Evolutionary conservation across 2,113 vertebrate genomes (phyloP).

Genomic region (Alethe castanea): DNA sequence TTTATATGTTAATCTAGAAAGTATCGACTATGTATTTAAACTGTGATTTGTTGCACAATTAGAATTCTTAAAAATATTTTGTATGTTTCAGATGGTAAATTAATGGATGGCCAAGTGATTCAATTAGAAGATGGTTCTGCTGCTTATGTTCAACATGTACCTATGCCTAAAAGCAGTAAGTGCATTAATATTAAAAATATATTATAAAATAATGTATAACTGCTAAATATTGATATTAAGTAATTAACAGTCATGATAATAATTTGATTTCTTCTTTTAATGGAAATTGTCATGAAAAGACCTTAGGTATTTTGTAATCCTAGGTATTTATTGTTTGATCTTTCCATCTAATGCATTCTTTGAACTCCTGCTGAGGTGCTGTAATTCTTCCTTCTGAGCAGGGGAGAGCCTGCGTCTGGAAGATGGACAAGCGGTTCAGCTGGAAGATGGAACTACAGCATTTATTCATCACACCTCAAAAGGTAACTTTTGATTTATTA

Average conservation of each 20-base stretch:
- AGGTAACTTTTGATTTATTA: constrained; percentile 76
- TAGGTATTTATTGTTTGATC: not conserved
- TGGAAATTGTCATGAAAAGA: not conserved
- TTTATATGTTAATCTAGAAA: not conserved
- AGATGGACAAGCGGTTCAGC: constrained; percentile 94
- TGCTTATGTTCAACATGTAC: constrained; percentile 94
- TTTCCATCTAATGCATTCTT: not conserved
- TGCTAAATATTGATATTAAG: not conserved
- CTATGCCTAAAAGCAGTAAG: constrained; percentile 92
- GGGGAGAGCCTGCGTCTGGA: constrained; percentile 92
- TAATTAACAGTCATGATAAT: not conserved
- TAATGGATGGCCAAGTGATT: constrained; percentile 98
- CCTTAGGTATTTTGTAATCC: not conserved
- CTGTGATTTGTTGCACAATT: not conserved
- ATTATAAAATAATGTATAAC: not conserved
- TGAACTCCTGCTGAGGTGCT: not conserved
- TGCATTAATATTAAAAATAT: not conserved
- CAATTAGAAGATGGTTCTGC: constrained; percentile 96
- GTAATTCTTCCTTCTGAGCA: constrained; percentile 55
- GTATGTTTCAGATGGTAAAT: constrained; percentile 85
- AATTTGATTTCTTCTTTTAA: not conserved
- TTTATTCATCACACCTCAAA: constrained; percentile 95
- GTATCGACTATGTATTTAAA: not conserved
- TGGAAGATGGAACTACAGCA: constrained; percentile 96
- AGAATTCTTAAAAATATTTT: not conserved